A percentile compares a stretch with the other conserved stretches of the same genome.
These are phyloP conservation scores for Tetrapedia diversipes DNA, from an alignment of 2,888 invertebrate species.

Conservation along the genomic window DNA sequence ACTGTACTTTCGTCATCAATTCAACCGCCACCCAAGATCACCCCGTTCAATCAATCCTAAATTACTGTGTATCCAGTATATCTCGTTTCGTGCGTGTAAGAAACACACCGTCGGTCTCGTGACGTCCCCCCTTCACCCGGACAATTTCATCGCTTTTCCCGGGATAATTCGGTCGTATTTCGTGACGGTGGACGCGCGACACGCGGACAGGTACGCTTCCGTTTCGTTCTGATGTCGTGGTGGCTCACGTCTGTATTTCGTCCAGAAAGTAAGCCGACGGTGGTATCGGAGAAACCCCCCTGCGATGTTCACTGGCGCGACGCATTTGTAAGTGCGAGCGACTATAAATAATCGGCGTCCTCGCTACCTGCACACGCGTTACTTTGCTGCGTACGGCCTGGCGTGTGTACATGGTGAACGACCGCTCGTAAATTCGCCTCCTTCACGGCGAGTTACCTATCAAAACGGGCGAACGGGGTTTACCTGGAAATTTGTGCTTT, in stretches of 20 bases:
- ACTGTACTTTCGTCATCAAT: neutral
- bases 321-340: conserved; percentile 62
- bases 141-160: conserved; percentile 3
- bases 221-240: conserved; percentile 56
- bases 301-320: conserved; percentile 58
- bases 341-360: conserved; percentile 67
- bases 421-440: conserved; percentile 56
- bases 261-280: conserved; percentile 61
- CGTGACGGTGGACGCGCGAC: conserved; percentile 8
- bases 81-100: too few species aligned
- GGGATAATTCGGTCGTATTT: conserved; percentile 42
- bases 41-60: conserved; percentile 8
- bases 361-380: conserved; percentile 61
- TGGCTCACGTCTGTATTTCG: conserved; percentile 57
- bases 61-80: too few species aligned
- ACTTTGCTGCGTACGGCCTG: conserved; percentile 25
- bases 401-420: conserved; percentile 53
- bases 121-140: too few species aligned
- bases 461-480: neutral
- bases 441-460: conserved; percentile 19
- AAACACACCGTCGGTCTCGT: too few species aligned
- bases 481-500: neutral
- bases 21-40: neutral
- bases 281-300: conserved; percentile 55
- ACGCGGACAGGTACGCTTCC: conserved; percentile 48